Evolutionary conservation across 2,797 vertebrate genomes (phyloP), one percentile per base, ranked within the genome.

Genomic region (Acanthopagrus latus): DNA sequence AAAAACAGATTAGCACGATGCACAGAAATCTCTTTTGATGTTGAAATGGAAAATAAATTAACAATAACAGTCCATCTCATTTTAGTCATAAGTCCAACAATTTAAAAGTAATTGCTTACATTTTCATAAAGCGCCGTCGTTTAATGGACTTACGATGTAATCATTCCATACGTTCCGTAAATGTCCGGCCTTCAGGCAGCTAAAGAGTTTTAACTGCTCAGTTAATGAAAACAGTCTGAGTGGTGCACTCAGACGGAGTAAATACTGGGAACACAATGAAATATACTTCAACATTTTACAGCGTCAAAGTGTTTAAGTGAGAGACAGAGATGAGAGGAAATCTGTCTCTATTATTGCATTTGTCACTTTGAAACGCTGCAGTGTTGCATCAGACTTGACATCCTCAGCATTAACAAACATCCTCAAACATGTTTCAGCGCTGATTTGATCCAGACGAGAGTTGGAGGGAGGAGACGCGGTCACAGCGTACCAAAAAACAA

Each of bases 131-230:
- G 38, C 3, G 1, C 12, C 59, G 27, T 18, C 46, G 59, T 83
- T 71, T 56, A 81, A 78, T 65, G 56, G 23, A 62, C 16, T 0
- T 76, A 64, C n/a, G 38, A 71, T 83, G 7, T 41, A 69, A 68
- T 73, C 46, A 71, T 51, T 70, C 50, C 59, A 72, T 63, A 70
- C 21, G 55, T 65, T 20, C 21, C 2, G 38, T 10, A 38, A 38
- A 64, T 55, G 38, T 66, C 17, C 25, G 55, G 18, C 54, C 48
- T 55, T 74, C n/a, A 1, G 17, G 4, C 17, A 62, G 55, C 62
- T 71, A 54, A 68, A 64, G 41, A 48, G 17, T 51, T 74, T 80
- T 51, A 71, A 58, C 59, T 27, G 54, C 14, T 72, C 13, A 47
- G 33, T 64, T 82, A 64, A 5, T 50, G 71, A 56, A 72, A 59